These are phyloP conservation scores for Halcyon smyrnensis DNA, from an alignment of 2,797 vertebrate species.

Conservation along the genomic window DNA sequence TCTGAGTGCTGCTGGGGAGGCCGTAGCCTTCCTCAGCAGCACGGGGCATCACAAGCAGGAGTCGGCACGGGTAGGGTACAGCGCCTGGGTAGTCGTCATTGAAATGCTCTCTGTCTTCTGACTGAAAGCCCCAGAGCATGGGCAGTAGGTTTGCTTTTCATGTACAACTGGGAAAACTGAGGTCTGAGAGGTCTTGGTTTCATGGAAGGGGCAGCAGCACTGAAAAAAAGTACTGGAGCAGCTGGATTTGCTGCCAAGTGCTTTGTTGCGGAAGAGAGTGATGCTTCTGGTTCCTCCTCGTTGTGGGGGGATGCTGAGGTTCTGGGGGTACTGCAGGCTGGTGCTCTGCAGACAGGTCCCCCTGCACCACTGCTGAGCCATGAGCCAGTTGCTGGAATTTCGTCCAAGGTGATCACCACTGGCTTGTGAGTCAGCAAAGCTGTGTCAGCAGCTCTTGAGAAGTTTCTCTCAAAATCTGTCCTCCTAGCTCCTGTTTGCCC, in stretches of 20 bases:
- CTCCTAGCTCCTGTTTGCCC: conserved; percentile 30
- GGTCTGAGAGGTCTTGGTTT: background rate
- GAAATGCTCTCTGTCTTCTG: background rate
- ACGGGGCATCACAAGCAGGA: rapidly evolving
- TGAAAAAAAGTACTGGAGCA: background rate
- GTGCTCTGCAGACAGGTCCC: background rate
- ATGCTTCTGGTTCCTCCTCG: rapidly evolving
- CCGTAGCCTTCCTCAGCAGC: background rate
- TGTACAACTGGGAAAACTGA: background rate
- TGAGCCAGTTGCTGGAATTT: background rate
- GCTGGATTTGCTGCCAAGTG: background rate
- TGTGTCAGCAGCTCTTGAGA: background rate
- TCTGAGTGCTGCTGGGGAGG: rapidly evolving
- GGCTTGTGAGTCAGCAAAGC: background rate
- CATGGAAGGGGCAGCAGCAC: background rate
- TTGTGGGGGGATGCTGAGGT: background rate
- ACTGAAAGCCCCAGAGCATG: rapidly evolving
- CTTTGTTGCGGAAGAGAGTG: rapidly evolving
- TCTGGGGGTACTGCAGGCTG: background rate
- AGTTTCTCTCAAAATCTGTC: conserved; percentile 34
- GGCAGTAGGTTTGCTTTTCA: background rate
- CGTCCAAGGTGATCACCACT: background rate
- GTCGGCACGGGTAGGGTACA: background rate
- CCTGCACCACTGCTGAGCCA: background rate
- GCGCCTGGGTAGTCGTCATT: background rate